A percentile compares a stretch with the other conserved stretches of the same genome.
Conservation (phyloP, 2,113 vertebrate genomes). For the Podarcis raffonei region DNA sequence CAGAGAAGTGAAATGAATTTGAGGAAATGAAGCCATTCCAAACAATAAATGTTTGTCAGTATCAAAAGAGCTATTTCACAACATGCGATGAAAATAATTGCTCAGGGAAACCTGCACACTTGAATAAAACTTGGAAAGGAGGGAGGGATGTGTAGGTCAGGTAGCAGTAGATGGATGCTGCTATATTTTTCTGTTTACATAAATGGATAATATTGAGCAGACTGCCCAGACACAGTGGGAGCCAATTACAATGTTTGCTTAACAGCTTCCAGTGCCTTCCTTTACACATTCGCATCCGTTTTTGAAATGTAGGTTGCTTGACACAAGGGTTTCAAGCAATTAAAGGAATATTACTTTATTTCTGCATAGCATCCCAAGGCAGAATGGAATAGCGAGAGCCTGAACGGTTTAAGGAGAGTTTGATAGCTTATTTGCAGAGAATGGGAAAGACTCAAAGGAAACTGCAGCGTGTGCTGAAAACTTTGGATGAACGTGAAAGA, state of each 20-base stretch:
- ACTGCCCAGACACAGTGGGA: background rate
- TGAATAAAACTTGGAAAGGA: background rate
- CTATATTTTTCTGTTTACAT: slow-evolving; percentile 11
- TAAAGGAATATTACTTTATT: background rate
- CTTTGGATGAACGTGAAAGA: background rate
- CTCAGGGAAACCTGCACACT: background rate
- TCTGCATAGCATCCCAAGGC: background rate
- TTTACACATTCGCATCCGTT: slow-evolving; percentile 1
- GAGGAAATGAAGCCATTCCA: background rate
- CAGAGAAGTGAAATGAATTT: background rate
- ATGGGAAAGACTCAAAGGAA: background rate
- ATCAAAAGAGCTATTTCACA: background rate
- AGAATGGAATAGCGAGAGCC: background rate
- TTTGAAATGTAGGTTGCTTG: background rate
- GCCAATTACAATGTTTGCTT: slow-evolving; percentile 14
- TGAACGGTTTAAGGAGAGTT: background rate
- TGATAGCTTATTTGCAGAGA: background rate
- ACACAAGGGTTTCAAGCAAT: background rate
- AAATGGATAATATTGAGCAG: background rate
- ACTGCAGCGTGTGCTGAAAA: background rate
- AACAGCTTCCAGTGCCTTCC: background rate
- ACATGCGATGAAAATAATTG: background rate
- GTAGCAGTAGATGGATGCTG: background rate
- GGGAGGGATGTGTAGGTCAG: background rate
- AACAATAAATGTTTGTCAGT: slow-evolving; percentile 10